phyloP scores from a whole-genome alignment of 2,113 vertebrate species.

The Cervus canadensis region DNA sequence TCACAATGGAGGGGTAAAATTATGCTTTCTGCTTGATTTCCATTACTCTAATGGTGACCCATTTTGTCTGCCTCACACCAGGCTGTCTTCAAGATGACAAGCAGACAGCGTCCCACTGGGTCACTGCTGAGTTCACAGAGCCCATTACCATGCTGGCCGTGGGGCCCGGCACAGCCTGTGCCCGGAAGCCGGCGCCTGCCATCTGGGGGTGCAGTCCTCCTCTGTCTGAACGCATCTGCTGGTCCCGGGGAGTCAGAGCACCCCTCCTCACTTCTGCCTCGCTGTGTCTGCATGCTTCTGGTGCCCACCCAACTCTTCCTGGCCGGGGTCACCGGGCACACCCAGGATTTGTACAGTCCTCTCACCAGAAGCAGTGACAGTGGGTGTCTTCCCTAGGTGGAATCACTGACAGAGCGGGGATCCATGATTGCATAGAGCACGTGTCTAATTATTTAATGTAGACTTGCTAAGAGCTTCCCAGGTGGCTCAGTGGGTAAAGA shows the following conservation, averaged over 20 bases:
- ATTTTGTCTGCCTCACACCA: conserved; percentile 31
- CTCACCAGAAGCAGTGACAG: neutral
- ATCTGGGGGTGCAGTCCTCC: neutral
- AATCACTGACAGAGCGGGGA: neutral
- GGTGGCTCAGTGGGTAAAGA: neutral
- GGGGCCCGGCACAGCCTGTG: neutral
- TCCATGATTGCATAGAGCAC: fast-evolving
- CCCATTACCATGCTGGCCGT: neutral
- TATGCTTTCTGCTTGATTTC: neutral
- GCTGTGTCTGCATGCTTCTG: fast-evolving
- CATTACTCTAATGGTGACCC: conserved; percentile 63
- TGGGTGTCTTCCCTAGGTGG: fast-evolving
- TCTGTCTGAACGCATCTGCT: fast-evolving
- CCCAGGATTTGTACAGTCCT: neutral
- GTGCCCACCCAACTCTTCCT: fast-evolving
- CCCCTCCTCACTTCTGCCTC: fast-evolving
- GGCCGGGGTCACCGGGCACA: fast-evolving
- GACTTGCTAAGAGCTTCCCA: neutral
- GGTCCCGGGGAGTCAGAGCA: fast-evolving
- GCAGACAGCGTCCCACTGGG: conserved; percentile 22
- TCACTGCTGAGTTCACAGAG: neutral
- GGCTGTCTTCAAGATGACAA: conserved; percentile 31
- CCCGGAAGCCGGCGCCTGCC: neutral
- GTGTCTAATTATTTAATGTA: no score
- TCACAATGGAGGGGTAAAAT: fast-evolving